Conservation (phyloP, 2,888 invertebrate genomes). For the Phaonia tiefii region DNA sequence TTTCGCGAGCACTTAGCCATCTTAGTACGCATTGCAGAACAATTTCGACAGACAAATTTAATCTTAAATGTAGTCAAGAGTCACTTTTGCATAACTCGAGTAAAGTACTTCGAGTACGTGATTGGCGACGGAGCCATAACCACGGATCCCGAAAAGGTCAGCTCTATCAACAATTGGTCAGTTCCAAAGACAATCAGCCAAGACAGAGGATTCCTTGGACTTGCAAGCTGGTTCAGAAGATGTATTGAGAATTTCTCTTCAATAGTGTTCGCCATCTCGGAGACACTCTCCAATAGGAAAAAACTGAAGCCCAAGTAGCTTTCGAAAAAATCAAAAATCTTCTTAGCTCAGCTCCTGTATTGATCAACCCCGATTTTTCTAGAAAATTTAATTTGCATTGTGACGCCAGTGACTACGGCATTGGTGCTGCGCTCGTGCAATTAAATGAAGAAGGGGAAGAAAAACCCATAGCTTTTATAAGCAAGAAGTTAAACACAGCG, state of each 20-base stretch:
- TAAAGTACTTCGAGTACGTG: too few relatives aligned
- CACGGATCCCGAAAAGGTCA: conserved; percentile 18
- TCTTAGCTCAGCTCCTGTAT: conserved; percentile 34
- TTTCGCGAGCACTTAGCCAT: conserved; percentile 1
- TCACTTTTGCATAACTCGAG: conserved; percentile 17
- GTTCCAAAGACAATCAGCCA: conserved; percentile 17
- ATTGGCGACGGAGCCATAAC: too few relatives aligned
- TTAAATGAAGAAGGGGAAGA: neutral
- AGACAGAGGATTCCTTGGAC: conserved; percentile 5
- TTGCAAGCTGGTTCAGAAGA: conserved; percentile 19
- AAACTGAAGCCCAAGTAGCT: conserved; percentile 20
- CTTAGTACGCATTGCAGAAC: conserved; percentile 19
- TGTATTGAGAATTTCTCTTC: too few relatives aligned
- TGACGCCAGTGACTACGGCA: conserved; percentile 2
- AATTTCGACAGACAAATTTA: conserved; percentile 21
- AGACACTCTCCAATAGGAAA: neutral
- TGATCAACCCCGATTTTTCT: conserved; percentile 44
- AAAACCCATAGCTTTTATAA: too few relatives aligned
- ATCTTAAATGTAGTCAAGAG: conserved; percentile 12
- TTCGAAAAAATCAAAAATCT: conserved; percentile 46
- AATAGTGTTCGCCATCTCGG: conserved; percentile 4
- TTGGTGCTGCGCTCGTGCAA: neutral
- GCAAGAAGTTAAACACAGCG: too few relatives aligned
- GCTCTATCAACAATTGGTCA: neutral
- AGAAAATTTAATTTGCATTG: conserved; percentile 36